Evolutionary conservation across 2,888 invertebrate genomes (phyloP), one percentile per base, ranked within the genome.

Genomic region (Tipula confusa): DNA sequence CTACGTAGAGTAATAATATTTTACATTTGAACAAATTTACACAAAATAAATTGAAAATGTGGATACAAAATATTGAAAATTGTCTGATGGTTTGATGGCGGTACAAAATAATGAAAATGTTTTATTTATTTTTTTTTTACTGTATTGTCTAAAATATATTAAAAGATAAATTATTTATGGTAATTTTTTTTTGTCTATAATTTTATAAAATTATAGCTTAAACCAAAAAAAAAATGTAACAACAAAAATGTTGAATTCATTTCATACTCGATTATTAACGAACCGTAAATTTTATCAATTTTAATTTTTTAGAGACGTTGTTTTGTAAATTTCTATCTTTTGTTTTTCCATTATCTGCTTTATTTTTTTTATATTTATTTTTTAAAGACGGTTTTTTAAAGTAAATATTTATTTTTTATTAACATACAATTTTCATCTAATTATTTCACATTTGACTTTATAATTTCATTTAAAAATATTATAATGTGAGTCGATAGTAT

Each of bases 221-320:
- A 64, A 24, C 24, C 24, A 64, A 64, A 64, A 64, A 43, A 43
- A 43, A 43, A 43, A 43, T 9, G 11, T 64, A 64, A 64, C 64
- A 64, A 64, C 64, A 64, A 64, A 6, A 64, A 64, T 64, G 6
- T 18, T 64, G 64, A 64, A 64, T 24, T 24, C 24, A 64, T 64
- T 64, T 64, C n/a, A 64, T 64, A 64, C 24, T 64, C 64, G 64
- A 64, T 64, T 64, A 64, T 64, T 64, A 64, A 64, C 64, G 64
- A 64, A 64, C 64, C 64, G 64, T 64, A 64, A 64, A 64, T 64
- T 64, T 64, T 64, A 64, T 64, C 64, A 64, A 64, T 64, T 64
- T 64, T 64, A 1, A 64, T 64, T 64, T 24, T 64, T 38, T 64
- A 6, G 24, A 64, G 64, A 64, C 64, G 5, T 64, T 64, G 9